Evolutionary conservation across 2,888 invertebrate genomes (phyloP).

Genomic region (Morpho deidamia): DNA sequence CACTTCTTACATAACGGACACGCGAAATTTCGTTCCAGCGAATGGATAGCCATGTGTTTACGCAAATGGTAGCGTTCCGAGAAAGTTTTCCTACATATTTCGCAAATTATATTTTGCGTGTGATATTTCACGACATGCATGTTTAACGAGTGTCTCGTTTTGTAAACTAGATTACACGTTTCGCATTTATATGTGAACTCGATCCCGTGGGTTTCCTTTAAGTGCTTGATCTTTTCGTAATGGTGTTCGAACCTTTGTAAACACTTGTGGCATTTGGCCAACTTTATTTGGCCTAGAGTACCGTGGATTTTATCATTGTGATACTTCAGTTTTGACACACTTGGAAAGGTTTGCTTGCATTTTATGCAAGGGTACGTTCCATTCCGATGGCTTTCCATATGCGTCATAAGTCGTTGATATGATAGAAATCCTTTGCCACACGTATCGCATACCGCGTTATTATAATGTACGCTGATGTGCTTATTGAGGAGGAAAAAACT

Average conservation of each 20-base stretch:
- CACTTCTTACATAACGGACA: conserved; percentile 31
- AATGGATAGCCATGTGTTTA: conserved; percentile 35
- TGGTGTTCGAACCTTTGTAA: conserved; percentile 27
- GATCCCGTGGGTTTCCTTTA: conserved; percentile 23
- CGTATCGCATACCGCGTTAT: conserved; percentile 27
- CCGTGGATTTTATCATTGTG: conserved; percentile 26
- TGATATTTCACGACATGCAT: conserved; percentile 26
- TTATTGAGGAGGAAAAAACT: conserved; percentile 27
- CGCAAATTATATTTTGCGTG: conserved; percentile 26
- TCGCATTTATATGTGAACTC: conserved; percentile 22
- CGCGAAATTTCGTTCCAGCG: conserved; percentile 28
- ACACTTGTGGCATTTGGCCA: conserved; percentile 28
- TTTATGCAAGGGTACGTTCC: conserved; percentile 24
- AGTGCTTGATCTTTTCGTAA: conserved; percentile 28
- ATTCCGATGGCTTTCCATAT: conserved; percentile 23
- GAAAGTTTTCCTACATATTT: conserved; percentile 28
- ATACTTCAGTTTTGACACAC: conserved; percentile 24
- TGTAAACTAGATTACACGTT: conserved; percentile 19
- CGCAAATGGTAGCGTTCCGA: conserved; percentile 24
- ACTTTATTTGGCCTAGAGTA: conserved; percentile 13
- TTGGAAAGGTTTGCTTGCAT: conserved; percentile 23
- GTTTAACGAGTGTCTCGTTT: conserved; percentile 23
- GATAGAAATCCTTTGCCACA: conserved; percentile 28
- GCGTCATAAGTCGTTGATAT: conserved; percentile 22
- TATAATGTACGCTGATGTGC: conserved; percentile 28